Evolutionary conservation across 2,113 vertebrate species (phyloP).

Genomic region (Eretmochelys imbricata): DNA sequence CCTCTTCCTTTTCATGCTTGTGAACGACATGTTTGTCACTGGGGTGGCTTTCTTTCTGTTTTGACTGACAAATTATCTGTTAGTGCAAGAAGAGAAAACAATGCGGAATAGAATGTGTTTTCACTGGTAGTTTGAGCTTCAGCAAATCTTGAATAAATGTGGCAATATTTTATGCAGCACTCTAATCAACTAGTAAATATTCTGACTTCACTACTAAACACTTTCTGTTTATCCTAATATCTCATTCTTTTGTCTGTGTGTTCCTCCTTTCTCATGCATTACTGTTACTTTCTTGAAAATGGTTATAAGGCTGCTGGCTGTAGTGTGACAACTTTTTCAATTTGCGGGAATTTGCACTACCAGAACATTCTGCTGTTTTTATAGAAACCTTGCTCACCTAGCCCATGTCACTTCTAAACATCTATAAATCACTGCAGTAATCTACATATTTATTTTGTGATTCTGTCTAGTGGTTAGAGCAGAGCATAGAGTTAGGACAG

Average conservation of each 20-base stretch:
- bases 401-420: background rate
- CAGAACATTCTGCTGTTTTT: background rate
- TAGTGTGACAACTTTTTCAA: background rate
- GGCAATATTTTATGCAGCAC: background rate
- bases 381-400: background rate
- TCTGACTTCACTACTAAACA: background rate
- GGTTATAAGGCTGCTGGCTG: background rate
- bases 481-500: background rate
- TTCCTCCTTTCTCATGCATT: background rate
- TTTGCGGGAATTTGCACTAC: background rate
- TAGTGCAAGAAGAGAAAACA: too few species aligned
- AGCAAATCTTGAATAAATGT: background rate
- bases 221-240: background rate
- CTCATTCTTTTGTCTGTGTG: rapidly evolving
- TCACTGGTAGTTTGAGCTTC: background rate
- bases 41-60: background rate
- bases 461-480: background rate
- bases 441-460: background rate
- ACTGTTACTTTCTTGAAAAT: background rate
- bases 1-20: background rate
- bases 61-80: background rate
- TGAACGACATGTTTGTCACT: background rate
- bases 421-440: background rate
- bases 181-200: background rate
- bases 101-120: background rate